These are phyloP conservation scores for Phaetusa simplex DNA, from an alignment of 2,113 vertebrate genomes.

Conservation along the genomic window DNA sequence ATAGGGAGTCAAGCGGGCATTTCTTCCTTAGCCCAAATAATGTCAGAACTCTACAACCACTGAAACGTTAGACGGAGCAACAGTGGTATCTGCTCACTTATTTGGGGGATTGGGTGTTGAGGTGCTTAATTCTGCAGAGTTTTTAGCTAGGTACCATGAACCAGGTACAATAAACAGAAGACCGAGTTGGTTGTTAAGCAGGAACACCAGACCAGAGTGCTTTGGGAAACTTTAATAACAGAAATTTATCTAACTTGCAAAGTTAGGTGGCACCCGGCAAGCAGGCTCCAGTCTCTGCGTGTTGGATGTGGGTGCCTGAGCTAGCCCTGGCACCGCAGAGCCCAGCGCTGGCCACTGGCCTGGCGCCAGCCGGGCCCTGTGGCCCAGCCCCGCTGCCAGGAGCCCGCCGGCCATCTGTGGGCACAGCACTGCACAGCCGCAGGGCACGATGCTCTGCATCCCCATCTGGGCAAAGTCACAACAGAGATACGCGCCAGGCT, in stretches of 20 bases:
- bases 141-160: neutral
- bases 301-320: neutral
- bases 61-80: neutral
- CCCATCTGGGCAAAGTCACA: neutral
- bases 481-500: fast-evolving
- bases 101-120: fast-evolving
- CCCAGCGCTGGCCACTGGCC: neutral
- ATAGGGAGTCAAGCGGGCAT: neutral
- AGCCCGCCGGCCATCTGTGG: fast-evolving
- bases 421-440: fast-evolving
- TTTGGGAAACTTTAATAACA: neutral
- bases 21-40: neutral
- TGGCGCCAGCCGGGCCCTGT: fast-evolving
- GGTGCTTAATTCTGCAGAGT: neutral
- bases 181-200: neutral
- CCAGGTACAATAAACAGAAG: neutral
- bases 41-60: neutral
- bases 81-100: fast-evolving
- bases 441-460: neutral
- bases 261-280: neutral
- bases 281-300: fast-evolving
- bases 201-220: neutral
- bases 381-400: neutral
- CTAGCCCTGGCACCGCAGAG: neutral
- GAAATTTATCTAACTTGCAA: neutral